Evolutionary conservation across 2,113 vertebrate genomes (phyloP).

Genomic region (Buteo buteo): DNA sequence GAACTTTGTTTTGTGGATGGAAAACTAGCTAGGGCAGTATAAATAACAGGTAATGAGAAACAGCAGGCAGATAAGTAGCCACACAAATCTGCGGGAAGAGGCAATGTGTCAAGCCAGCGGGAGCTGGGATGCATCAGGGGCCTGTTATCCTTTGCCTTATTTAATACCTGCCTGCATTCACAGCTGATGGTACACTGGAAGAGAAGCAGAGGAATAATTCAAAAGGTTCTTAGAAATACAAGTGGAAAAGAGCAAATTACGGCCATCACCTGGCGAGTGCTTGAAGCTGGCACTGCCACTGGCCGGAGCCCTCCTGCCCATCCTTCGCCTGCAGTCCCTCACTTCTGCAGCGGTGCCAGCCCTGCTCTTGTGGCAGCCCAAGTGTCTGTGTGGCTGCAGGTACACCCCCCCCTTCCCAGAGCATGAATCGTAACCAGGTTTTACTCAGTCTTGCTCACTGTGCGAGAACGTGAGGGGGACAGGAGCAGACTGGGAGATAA

Average conservation of each 20-base stretch:
- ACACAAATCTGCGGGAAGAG: not conserved
- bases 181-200: not conserved
- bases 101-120: not conserved
- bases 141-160: not conserved
- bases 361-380: not conserved
- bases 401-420: not conserved
- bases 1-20: not conserved
- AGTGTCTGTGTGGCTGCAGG: not conserved
- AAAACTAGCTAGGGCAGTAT: not conserved
- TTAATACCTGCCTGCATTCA: not conserved
- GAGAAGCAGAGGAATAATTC: not conserved
- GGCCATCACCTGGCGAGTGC: not conserved
- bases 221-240: not conserved
- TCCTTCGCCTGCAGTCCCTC: not conserved
- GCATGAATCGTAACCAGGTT: not conserved
- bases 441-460: not conserved
- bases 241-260: not conserved
- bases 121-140: not conserved
- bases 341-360: not conserved
- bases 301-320: not conserved
- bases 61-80: slow-evolving; percentile 18
- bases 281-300: not conserved
- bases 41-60: slow-evolving; percentile 30
- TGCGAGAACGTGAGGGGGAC: fast-evolving
- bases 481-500: not conserved